phyloP scores from a whole-genome alignment of 2,797 vertebrate species.

The Gallinago nigripennis region DNA sequence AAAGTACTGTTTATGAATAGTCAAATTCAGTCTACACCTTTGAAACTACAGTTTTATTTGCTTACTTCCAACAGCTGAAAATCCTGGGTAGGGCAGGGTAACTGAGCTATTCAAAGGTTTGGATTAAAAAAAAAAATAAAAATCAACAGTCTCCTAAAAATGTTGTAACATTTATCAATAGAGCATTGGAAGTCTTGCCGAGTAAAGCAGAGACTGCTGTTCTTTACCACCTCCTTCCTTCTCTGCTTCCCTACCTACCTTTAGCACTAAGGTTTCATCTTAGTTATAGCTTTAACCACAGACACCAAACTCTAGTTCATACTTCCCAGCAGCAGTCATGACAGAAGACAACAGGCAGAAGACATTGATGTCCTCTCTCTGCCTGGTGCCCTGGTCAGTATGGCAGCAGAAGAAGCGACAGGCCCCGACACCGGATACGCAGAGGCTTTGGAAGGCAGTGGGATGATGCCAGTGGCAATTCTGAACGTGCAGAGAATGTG shows the following conservation, averaged over 20 bases:
- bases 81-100: not conserved
- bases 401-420: not conserved
- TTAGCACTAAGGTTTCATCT: not conserved
- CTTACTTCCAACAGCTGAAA: not conserved
- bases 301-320: not conserved
- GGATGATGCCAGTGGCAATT: not conserved
- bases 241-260: not conserved
- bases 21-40: not conserved
- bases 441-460: not conserved
- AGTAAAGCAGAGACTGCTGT: not conserved
- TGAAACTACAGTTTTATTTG: not conserved
- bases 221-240: not conserved
- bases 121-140: not conserved
- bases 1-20: not conserved
- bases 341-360: not conserved
- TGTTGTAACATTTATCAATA: not conserved
- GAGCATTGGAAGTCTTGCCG: not conserved
- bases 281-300: not conserved
- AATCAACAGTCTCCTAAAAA: not conserved
- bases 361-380: not conserved
- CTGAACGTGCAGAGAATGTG: fast-evolving
- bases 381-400: not conserved
- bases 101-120: not conserved
- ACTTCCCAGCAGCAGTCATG: not conserved
- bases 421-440: fast-evolving